Conservation (phyloP, 2,797 vertebrate genomes). For the Sebastes matsubarae region DNA sequence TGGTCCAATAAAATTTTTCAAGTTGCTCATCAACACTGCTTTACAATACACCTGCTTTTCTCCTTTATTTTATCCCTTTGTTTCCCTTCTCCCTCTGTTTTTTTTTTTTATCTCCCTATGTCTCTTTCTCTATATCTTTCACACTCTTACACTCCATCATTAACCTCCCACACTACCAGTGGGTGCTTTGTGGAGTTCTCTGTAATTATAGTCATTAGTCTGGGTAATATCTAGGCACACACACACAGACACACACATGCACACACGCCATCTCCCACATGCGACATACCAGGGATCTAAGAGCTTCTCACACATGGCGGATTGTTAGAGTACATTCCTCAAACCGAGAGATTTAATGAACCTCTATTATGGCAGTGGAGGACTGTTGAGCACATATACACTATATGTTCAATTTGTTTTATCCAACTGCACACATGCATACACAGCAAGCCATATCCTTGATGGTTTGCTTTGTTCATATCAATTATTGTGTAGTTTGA, state of each 20-base stretch:
- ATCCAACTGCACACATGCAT: neutral
- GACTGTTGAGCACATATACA: neutral
- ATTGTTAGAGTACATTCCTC: conserved; percentile 17
- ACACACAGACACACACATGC: conserved; percentile 8
- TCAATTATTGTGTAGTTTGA: neutral
- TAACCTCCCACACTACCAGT: conserved; percentile 82
- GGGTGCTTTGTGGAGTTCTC: conserved; percentile 71
- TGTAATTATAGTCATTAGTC: conserved; percentile 85
- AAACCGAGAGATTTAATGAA: neutral
- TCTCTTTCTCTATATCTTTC: conserved; percentile 37
- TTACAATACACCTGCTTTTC: neutral
- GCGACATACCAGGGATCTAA: conserved; percentile 27
- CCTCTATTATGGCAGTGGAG: neutral
- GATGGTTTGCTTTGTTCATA: neutral
- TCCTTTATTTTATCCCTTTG: neutral
- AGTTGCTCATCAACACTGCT: neutral
- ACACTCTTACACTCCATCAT: conserved; percentile 73
- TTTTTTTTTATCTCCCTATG: neutral
- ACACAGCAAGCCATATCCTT: neutral
- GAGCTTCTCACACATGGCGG: conserved; percentile 24
- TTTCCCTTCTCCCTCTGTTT: neutral
- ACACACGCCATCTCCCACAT: conserved; percentile 36
- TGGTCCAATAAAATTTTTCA: neutral
- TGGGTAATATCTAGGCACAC: conserved; percentile 65
- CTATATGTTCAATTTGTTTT: neutral